Percentiles rank a stretch among this genome's conserved stretches.
Evolutionary conservation across 2,888 invertebrate genomes (phyloP).

Genomic region (Phasia obesa): DNA sequence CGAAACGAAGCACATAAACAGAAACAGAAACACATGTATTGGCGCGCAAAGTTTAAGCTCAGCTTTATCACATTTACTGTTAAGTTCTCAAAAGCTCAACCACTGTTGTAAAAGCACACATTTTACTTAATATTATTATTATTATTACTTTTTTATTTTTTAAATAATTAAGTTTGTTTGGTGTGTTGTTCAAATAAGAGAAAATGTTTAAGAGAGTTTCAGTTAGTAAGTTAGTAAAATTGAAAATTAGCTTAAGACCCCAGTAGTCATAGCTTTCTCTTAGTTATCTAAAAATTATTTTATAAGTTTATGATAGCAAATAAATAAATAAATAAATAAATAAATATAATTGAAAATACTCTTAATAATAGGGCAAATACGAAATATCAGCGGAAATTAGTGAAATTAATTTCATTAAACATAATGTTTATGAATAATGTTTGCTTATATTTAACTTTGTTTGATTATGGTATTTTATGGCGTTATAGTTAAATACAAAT

Average conservation of each 20-base stretch:
- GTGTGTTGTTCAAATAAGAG: slow-evolving; percentile 12
- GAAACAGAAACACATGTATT: slow-evolving; percentile 4
- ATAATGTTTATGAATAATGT: too few species aligned
- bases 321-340: too few species aligned
- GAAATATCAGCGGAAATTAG: slow-evolving; percentile 11
- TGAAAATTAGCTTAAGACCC: too few species aligned
- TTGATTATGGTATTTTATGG: too few species aligned
- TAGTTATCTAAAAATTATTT: too few species aligned
- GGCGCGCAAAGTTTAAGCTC: slow-evolving; percentile 45
- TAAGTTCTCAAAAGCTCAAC: slow-evolving; percentile 60
- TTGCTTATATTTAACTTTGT: too few species aligned
- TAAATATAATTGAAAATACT: too few species aligned
- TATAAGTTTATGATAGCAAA: too few species aligned
- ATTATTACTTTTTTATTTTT: slow-evolving; percentile 2
- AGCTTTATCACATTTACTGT: slow-evolving; percentile 37
- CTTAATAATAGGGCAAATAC: slow-evolving; percentile 19
- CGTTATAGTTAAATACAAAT: too few species aligned
- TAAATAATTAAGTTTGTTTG: slow-evolving; percentile 25
- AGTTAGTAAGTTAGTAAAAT: slow-evolving; percentile 4
- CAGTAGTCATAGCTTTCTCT: too few species aligned
- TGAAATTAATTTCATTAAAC: too few species aligned
- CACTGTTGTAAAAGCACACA: slow-evolving; percentile 35
- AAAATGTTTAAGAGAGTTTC: neutral
- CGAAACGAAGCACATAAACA: neutral
- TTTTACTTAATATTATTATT: slow-evolving; percentile 24